Evolutionary conservation across 2,797 vertebrate genomes (phyloP), one percentile per base, ranked within the genome.

Genomic region (Mastacembelus armatus): DNA sequence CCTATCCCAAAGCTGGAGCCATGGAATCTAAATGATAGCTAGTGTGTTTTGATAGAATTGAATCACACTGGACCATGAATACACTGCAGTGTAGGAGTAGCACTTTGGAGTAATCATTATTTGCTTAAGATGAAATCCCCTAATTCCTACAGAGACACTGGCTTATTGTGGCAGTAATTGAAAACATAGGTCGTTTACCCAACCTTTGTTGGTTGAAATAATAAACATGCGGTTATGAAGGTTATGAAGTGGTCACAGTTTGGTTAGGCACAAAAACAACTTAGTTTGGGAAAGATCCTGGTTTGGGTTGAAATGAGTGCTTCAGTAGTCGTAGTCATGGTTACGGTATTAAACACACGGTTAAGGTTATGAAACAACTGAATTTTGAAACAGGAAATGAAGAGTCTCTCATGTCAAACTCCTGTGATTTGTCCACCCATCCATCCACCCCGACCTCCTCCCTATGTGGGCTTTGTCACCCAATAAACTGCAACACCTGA

Each of bases 1-100:
- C 74, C 71, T 87, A 83, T 85, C 70, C 61, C 79, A 65, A 83
- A 71, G 56, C 52, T 85, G 72, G 62, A 75, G 74, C 87, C 80
- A 88, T 91, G 88, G 90, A 91, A 92, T 92, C 88, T 81, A 87
- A 89, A 82, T 86, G 91, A 91, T 86, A 88, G 83, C 85, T 63
- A 43, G 38, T 61, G 16, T 39, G 59, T 45, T 55, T 74, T 57
- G 35, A 11, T 35, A 58, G 11, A 61, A 35, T 62, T 52, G 66
- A 71, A 85, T 44, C 50, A 5, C 19, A 10, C 18, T 12, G 27
- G n/a, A 15, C 30, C 10, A 10, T 30, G 3, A 9, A 14, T 80
- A 29, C 21, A 29, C 11, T 51, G 19, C 45, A 33, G 14, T 48
- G 42, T 15, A 15, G 39, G 44, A 30, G 42, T 39, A 24, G 24